phyloP scores from a whole-genome alignment of 2,113 vertebrate species.

The Cephalopholis sonnerati region DNA sequence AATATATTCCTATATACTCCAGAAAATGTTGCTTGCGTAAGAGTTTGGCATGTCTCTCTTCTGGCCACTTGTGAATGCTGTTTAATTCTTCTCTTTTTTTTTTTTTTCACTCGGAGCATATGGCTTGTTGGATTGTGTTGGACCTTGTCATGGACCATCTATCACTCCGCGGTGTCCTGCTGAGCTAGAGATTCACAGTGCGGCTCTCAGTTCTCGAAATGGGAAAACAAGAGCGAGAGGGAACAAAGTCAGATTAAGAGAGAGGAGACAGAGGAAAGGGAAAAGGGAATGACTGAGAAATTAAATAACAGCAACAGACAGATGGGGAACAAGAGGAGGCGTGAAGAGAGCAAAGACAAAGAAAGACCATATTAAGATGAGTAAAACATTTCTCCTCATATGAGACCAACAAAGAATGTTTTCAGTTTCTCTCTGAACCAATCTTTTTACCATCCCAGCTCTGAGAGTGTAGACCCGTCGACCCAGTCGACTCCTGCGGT shows the following conservation, averaged over 20 bases:
- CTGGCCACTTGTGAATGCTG: conserved; percentile 70
- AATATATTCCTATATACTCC: conserved; percentile 61
- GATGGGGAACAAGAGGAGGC: not conserved
- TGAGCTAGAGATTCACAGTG: conserved; percentile 73
- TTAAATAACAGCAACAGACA: conserved; percentile 39
- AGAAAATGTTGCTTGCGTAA: conserved; percentile 69
- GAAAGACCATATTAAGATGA: conserved; percentile 33
- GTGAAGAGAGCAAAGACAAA: conserved; percentile 4
- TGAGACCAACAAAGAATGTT: conserved; percentile 19
- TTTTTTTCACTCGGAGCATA: conserved; percentile 73
- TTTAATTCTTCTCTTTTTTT: conserved; percentile 64
- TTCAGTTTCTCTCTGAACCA: conserved; percentile 13
- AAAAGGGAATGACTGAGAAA: conserved; percentile 32
- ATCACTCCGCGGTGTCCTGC: conserved; percentile 80
- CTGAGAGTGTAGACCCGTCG: not conserved
- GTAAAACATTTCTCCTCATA: conserved; percentile 25
- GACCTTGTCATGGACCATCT: conserved; percentile 82
- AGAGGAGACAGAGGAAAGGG: conserved; percentile 32
- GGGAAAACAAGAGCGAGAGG: conserved; percentile 72
- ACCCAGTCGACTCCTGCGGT: conserved; percentile 46
- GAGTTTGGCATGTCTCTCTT: conserved; percentile 66
- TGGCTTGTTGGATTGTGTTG: conserved; percentile 79
- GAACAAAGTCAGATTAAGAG: conserved; percentile 55
- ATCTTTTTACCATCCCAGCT: conserved; percentile 17
- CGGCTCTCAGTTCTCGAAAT: conserved; percentile 64